A percentile compares a stretch with the other conserved stretches of the same genome.
Evolutionary conservation across 2,797 vertebrate species (phyloP).

Genomic region (Onychomys torridus): DNA sequence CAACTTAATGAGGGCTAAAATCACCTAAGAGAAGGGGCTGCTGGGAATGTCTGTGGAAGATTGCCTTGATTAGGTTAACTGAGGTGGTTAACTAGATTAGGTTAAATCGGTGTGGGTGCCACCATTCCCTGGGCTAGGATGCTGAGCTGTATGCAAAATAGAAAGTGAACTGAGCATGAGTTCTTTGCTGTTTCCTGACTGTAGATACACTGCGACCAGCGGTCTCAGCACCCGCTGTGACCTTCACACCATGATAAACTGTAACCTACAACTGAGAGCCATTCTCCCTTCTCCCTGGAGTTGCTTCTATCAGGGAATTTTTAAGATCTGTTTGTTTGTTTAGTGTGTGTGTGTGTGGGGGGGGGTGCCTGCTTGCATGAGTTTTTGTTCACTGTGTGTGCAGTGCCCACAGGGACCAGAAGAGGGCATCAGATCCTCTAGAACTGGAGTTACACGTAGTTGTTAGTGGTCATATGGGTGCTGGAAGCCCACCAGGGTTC

Average conservation of each 20-base stretch:
- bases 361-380: background rate
- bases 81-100: background rate
- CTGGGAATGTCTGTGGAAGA: background rate
- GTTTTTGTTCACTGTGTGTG: background rate
- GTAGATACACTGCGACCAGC: background rate
- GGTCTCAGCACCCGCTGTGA: background rate
- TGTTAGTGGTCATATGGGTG: background rate
- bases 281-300: background rate
- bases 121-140: background rate
- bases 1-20: background rate
- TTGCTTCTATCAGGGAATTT: background rate
- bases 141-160: background rate
- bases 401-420: background rate
- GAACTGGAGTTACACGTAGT: background rate
- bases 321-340: background rate
- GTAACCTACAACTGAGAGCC: background rate
- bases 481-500: background rate
- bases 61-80: background rate
- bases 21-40: background rate
- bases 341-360: background rate
- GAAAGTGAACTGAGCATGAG: background rate
- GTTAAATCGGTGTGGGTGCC: background rate
- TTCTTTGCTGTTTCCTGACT: background rate
- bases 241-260: background rate
- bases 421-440: background rate